Evolutionary conservation across 2,113 vertebrate genomes (phyloP), one percentile per base, ranked within the genome.

Genomic region (Ophiodon elongatus): DNA sequence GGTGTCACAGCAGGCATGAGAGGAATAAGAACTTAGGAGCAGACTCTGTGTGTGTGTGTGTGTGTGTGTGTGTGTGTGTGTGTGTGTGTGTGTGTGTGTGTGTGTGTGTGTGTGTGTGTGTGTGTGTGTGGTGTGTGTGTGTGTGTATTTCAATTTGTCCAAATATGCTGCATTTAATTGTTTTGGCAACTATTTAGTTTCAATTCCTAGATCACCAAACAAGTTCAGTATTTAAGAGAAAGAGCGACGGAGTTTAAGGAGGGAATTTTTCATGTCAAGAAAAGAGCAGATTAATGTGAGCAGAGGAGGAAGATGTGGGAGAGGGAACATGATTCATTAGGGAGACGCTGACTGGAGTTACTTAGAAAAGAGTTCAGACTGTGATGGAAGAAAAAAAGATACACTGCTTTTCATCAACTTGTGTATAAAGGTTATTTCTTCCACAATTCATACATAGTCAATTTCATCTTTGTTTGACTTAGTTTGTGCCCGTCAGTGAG

Each of bases 241-340:
- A 29, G 27, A 73, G 8, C 3, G 0, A 35, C 66, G 84, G 29
- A 67, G 9, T 73, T 86, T 73, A 62, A 10, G 1, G 19, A 35
- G 25, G 31, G n/a, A 59, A 80, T 77, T 57, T 64, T 69, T 52
- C 9, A 23, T 52, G 60, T 83, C 41, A 9, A 39, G 67, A 76
- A 56, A 82, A 68, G 33, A 87, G 69, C 41, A 65, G 63, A 72
- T 57, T 78, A 54, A 54, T 56, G 25, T 19, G 10, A 63, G 68
- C 9, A 8, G 9, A 87, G 29, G 33, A 74, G 63, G 77, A 79
- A 35, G 64, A 35, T 67, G 68, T 85, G 75, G 25, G 69, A 80
- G 57, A 72, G n/a, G 43, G 59, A 82, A 50, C 63, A 15, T 75
- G 80, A 90, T 85, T 88, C 83, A 85, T 74, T 76, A 39, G 71